These are phyloP conservation scores for Macrophya annulata DNA, from an alignment of 2,888 invertebrate species.

Conservation along the genomic window DNA sequence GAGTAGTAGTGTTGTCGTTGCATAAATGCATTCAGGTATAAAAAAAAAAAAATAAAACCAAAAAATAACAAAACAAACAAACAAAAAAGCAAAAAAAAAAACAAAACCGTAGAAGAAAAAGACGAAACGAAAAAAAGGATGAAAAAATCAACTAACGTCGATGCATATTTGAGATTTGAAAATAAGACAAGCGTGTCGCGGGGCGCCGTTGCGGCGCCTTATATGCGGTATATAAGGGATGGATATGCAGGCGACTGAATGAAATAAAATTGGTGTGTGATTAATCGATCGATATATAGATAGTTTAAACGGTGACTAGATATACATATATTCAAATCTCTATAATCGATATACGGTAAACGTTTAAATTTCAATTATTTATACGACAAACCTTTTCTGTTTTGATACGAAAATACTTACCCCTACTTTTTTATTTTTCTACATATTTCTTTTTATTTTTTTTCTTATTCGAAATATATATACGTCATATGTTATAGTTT, in stretches of 20 bases:
- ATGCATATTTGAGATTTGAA: constrained; percentile 45
- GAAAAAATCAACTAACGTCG: constrained; percentile 22
- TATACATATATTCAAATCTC: constrained; percentile 10
- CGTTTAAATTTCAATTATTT: constrained; percentile 37
- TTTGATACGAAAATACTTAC: constrained; percentile 4
- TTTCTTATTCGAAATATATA: background rate
- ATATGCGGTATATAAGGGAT: constrained; percentile 8
- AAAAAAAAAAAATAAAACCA: background rate
- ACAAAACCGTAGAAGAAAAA: background rate
- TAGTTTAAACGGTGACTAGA: background rate
- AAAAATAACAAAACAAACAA: too few species aligned
- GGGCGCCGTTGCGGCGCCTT: constrained; percentile 39
- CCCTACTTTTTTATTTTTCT: background rate
- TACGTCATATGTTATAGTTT: background rate
- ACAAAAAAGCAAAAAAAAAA: background rate
- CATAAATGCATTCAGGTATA: constrained; percentile 34
- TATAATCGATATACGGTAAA: constrained; percentile 11
- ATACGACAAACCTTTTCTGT: background rate
- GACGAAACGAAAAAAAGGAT: background rate
- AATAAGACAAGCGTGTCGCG: constrained; percentile 46
- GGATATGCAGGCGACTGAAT: background rate
- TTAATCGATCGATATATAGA: constrained; percentile 26
- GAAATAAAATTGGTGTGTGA: constrained; percentile 22
- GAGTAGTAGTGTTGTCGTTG: constrained; percentile 25
- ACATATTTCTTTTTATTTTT: background rate